Evolutionary conservation across 2,888 invertebrate species (phyloP), one percentile per base, ranked within the genome.

Genomic region (Periphyllus acericola): DNA sequence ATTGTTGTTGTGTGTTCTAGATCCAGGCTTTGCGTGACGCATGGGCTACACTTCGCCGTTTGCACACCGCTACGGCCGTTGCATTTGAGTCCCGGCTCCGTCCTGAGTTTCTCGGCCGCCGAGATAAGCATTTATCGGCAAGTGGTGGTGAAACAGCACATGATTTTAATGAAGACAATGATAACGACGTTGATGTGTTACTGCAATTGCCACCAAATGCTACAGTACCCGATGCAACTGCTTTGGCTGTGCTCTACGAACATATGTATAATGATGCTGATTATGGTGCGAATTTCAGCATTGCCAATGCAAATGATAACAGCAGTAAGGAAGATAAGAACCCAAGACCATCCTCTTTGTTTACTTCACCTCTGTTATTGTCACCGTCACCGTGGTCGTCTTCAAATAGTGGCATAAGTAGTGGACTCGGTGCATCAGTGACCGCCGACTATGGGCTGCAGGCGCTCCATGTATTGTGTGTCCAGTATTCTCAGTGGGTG

Each of bases 181-280:
- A 68, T 25, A 34, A 78, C 8, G 36, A 74, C 0, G 19, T 75
- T 3, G 75, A 75, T 40, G 40, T n/a, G 36, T n/a, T 75, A 29
- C 19, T 83, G 46, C 75, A 84, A 19, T 25, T 84, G 32, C 84
- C 84, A 68, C 84, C 84, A 19, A 84, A 84, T 25, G 84, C 68
- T 9, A 84, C 84, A 1, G 11, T 84, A 52, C 84, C 84, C 19
- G 84, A 84, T 19, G 46, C 84, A 1, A 84, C 84, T 11, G 68
- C 76, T 11, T 46, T 84, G 21, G 76, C 84, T 1, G 84, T 84
- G 25, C 76, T 84, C 1, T 84, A 84, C n/a, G 84, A 84, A 68
- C 32, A 84, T 17, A 14, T 84, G 4, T 84, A 84, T 46, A 60
- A 46, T n/a, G 66, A 46, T 4, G 34, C 32, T 11, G 46, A 19